Evolutionary conservation across 2,888 invertebrate species (phyloP), one percentile per base, ranked within the genome.

Genomic region (Troides aeacus): DNA sequence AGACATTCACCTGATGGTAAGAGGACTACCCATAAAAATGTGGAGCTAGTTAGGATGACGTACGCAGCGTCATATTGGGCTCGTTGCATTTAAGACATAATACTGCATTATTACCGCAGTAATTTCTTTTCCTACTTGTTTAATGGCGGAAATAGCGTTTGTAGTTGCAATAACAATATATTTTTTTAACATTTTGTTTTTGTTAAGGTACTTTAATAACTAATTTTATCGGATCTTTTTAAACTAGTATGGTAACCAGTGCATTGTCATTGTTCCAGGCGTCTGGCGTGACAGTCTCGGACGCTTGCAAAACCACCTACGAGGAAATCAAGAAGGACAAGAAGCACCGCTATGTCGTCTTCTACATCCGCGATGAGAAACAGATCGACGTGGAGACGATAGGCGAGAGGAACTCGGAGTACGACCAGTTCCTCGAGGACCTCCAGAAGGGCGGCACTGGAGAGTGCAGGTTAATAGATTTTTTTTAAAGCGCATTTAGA

Each of bases 251-350:
- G 0, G 0, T 53, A 53, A 6, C n/a, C 6, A 12, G 12, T n/a
- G 18, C 53, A 18, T 4, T 53, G 6, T n/a, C 18, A 53, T 53
- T 79, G 60, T 50, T 80, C 50, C 85, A 96, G 98, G 97, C 99
- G 94, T 99, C 99, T 84, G 99, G 99, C 88, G 99, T 99, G 80
- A 97, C 97, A 93, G 98, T 99, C 77, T 97, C 98, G 81, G 98
- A 98, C 93, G 95, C 96, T 78, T 99, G 98, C 94, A 97, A 98
- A 94, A 97, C 96, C 75, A 97, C 96, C 80, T 99, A 98, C 91
- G 98, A 98, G 90, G 98, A 98, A 94, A 98, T 99, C 80, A 99
- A 99, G 93, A 98, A 99, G 93, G 97, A 98, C 89, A 99, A 99
- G 94, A 98, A 98, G 86, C 97, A 98, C 93, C 97, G 98, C 87